Evolutionary conservation across 2,888 invertebrate genomes (phyloP), one percentile per base, ranked within the genome.

Genomic region (Monochamus alternatus): DNA sequence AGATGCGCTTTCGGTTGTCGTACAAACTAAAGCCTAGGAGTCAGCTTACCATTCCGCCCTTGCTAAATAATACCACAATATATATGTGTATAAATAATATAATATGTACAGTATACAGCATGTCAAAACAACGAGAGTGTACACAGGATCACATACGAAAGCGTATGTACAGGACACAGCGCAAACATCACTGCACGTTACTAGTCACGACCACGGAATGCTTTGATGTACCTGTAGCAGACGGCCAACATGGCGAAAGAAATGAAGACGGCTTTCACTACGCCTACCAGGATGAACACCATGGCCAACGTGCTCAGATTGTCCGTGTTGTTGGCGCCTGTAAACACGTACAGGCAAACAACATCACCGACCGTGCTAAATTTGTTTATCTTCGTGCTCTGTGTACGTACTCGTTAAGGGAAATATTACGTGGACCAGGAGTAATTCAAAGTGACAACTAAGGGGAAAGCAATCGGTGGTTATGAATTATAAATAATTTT

Each of bases 181-280:
- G 62, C 81, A 78, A 75, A 79, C 76, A 79, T 72, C 75, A 80
- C 60, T 67, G 73, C 73, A 67, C 73, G 62, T 65, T 22, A 62
- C 51, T 55, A 67, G 52, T 60, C 59, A 75, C 71, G 70, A 73
- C 47, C 60, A 75, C 71, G 71, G 63, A 43, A 31, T 44, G 64
- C 68, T 76, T 47, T 67, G 73, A 55, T 63, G 89, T 94, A 97
- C 97, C 97, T 97, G 96, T 96, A 97, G 93, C 96, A 96, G 93
- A 95, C 95, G 90, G 97, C 97, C 93, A 95, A 93, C 92, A 95
- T 93, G 91, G 97, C 96, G 94, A 97, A 97, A 94, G 95, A 95
- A 93, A 96, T 94, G 96, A 97, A 97, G 94, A 97, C 96, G 90
- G 94, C 94, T 90, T 95, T 96, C 91, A 97, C 96, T 91, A 96